These are phyloP conservation scores for Eumerus sabulonum DNA, from an alignment of 2,888 invertebrate genomes.

Conservation along the genomic window DNA sequence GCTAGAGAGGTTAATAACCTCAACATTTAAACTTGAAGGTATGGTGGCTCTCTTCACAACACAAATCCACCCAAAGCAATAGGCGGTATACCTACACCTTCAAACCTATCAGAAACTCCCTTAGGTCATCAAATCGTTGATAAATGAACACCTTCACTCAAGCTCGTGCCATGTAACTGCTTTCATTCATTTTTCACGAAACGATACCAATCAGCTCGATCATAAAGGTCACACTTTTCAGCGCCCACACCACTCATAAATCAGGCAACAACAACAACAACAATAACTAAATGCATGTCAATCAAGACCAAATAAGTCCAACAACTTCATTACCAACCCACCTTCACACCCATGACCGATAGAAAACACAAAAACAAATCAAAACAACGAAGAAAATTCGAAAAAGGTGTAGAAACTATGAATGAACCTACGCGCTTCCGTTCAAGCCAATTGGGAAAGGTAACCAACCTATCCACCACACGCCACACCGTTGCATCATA, in stretches of 20 bases:
- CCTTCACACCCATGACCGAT: not conserved
- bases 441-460: constrained; percentile 18
- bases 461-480: constrained; percentile 26
- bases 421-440: constrained; percentile 58
- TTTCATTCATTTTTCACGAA: too few relatives aligned
- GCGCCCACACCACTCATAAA: too few relatives aligned
- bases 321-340: constrained; percentile 34
- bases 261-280: too few relatives aligned
- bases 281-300: constrained; percentile 24
- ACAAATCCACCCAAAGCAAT: too few relatives aligned
- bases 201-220: not conserved
- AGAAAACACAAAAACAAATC: not conserved
- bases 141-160: not conserved
- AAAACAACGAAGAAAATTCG: not conserved
- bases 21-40: too few relatives aligned
- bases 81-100: not conserved
- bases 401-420: constrained; percentile 27
- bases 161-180: too few relatives aligned
- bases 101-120: too few relatives aligned
- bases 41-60: too few relatives aligned
- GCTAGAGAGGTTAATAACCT: too few relatives aligned
- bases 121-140: too few relatives aligned
- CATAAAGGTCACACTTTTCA: not conserved
- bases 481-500: constrained; percentile 23
- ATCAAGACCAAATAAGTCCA: constrained; percentile 31